Percentiles rank a stretch among this genome's conserved stretches.
These are phyloP conservation scores for Hippocampus mohnikei DNA, from an alignment of 2,113 vertebrate genomes.

Conservation along the genomic window DNA sequence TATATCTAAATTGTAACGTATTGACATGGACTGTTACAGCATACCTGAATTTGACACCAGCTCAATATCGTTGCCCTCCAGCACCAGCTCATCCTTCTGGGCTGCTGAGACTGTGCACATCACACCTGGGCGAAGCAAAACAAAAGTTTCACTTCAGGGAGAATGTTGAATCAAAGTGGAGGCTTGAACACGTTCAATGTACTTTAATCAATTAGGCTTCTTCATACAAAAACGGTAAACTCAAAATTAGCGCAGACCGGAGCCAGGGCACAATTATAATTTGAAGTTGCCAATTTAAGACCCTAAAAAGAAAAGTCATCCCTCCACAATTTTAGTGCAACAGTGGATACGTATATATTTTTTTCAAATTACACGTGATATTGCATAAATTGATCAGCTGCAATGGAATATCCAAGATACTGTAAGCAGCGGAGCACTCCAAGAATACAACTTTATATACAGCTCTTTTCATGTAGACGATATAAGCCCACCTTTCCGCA, in stretches of 20 bases:
- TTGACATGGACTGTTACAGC: slow-evolving; percentile 5
- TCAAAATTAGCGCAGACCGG: too few species aligned
- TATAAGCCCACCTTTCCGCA: too few species aligned
- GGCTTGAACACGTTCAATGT: background rate
- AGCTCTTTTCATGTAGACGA: too few species aligned
- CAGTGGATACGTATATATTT: too few species aligned
- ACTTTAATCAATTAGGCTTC: background rate
- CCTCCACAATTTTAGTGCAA: too few species aligned
- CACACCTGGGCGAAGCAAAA: slow-evolving; percentile 75
- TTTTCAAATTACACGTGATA: too few species aligned
- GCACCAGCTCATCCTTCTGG: slow-evolving; percentile 94
- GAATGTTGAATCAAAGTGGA: background rate
- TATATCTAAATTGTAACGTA: background rate
- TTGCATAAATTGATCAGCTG: too few species aligned
- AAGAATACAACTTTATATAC: too few species aligned
- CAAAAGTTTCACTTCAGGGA: too few species aligned
- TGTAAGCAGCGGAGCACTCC: too few species aligned
- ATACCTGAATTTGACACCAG: slow-evolving; percentile 96
- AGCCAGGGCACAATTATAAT: background rate
- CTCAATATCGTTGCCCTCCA: slow-evolving; percentile 97
- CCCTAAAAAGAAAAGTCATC: background rate
- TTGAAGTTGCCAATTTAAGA: background rate
- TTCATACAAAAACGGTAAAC: background rate
- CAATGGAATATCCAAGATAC: too few species aligned
- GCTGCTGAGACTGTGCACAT: slow-evolving; percentile 84